A percentile compares a stretch with the other conserved stretches of the same genome.
These are phyloP conservation scores for Caenorhabditis becei DNA, from an alignment of 2,888 invertebrate species.

Conservation along the genomic window DNA sequence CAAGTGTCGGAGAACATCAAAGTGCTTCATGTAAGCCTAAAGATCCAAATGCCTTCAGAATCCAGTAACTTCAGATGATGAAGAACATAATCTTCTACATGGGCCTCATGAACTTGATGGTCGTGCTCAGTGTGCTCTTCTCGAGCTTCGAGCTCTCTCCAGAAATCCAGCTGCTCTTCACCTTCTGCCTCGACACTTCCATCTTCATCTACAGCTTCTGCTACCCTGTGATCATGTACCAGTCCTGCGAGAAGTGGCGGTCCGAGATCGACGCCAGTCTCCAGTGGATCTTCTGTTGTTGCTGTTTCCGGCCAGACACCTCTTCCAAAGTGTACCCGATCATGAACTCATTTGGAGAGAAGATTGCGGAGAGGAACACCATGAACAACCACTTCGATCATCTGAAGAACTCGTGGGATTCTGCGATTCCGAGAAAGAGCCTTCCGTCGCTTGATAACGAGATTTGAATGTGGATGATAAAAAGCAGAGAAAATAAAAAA, in stretches of 20 bases:
- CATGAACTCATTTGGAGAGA: conserved; percentile 27
- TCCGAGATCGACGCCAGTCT: conserved; percentile 19
- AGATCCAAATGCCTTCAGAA: too few species aligned
- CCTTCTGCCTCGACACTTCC: conserved; percentile 33
- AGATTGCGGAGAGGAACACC: conserved; percentile 24
- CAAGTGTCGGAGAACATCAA: conserved; percentile 54
- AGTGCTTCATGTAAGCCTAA: conserved; percentile 6
- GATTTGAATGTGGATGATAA: background rate
- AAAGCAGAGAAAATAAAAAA: too few species aligned
- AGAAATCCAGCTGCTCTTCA: conserved; percentile 23
- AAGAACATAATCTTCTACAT: conserved; percentile 52
- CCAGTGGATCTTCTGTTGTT: background rate
- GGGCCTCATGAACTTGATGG: conserved; percentile 50
- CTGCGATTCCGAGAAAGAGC: conserved; percentile 27
- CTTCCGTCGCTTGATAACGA: conserved; percentile 21
- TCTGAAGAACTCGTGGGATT: conserved; percentile 27
- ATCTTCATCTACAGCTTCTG: conserved; percentile 52
- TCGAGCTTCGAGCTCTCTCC: conserved; percentile 39
- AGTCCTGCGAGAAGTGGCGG: conserved; percentile 37
- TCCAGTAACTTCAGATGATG: conserved; percentile 43
- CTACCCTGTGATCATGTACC: conserved; percentile 46
- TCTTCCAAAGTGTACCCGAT: conserved; percentile 28
- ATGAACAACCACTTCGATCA: conserved; percentile 45
- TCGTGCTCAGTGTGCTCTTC: conserved; percentile 38
- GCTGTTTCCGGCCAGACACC: background rate